Percentiles rank a stretch among this genome's conserved stretches.
Evolutionary conservation across 2,888 invertebrate species (phyloP).

Genomic region (Ophonus ardosiacus): DNA sequence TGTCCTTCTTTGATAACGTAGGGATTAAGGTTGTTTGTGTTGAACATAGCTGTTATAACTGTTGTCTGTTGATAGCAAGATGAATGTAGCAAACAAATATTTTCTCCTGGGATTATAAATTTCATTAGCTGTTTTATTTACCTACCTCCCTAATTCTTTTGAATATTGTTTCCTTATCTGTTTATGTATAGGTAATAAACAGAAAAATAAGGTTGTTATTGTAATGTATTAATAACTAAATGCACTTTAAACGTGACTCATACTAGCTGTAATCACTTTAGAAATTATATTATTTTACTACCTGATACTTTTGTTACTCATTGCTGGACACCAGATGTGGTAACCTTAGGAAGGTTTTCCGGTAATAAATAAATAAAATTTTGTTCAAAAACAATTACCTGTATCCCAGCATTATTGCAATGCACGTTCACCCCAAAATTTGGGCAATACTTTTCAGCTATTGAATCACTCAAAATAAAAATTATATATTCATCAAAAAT

Average conservation of each 20-base stretch:
- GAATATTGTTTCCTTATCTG: neutral
- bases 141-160: neutral
- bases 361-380: neutral
- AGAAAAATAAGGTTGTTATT: constrained; percentile 18
- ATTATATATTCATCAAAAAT: no score
- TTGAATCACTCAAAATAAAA: no score
- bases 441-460: no score
- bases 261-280: neutral
- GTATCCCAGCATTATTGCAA: no score
- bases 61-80: neutral
- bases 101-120: neutral
- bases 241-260: neutral
- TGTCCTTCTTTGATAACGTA: neutral
- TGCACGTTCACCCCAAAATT: no score
- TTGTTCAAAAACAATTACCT: neutral
- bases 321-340: neutral
- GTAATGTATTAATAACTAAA: neutral
- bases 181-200: constrained; percentile 9
- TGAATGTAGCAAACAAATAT: neutral
- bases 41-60: neutral
- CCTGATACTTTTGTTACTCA: neutral
- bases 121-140: no score
- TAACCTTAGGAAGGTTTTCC: neutral
- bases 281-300: neutral
- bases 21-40: neutral